Evolutionary conservation across 2,113 vertebrate species (phyloP), one percentile per base, ranked within the genome.

Genomic region (Platysteira castanea): DNA sequence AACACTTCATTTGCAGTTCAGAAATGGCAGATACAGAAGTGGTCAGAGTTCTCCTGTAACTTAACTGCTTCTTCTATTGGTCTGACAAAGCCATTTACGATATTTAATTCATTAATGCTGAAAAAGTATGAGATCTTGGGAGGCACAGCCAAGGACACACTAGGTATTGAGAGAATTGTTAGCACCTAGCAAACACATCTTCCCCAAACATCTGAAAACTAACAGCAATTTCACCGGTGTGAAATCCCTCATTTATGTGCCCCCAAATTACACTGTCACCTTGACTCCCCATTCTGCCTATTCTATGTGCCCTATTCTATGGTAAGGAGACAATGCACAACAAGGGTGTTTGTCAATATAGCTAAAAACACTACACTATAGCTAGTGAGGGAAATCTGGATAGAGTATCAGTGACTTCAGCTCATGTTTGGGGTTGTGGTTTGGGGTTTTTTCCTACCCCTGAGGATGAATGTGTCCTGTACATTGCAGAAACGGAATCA

Each of bases 251-350:
- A 30, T 30, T 82, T 35, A 56, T 47, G n/a, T 33, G 39, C 11
- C n/a, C 37, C 23, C 7, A 65, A 15, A 73, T 60, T 8, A 65
- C 33, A 44, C 5, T 33, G 28, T 9, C 81, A 84, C 44, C 22
- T 9, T 31, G 37, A 39, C 23, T 65, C 37, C 31, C 49, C n/a
- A n/a, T n/a, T n/a, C n/a, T n/a, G n/a, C n/a, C n/a, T n/a, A n/a
- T n/a, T 47, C 0, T 3, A 61, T 44, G 15, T 30, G n/a, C 41
- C 41, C 22, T 17, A 1, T 12, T 47, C 21, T 23, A 2, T 2
- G 30, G 50, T 30, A 35, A 42, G 30, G 37, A 57, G 8, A 35
- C 3, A 3, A 5, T 2, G 19, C 31, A 67, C 28, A 44, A 26
- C 9, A 15, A 27, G 6, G 28, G 16, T 9, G 7, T 15, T 70